Conservation (phyloP, 2,797 vertebrate species). For the Otus scops region DNA sequence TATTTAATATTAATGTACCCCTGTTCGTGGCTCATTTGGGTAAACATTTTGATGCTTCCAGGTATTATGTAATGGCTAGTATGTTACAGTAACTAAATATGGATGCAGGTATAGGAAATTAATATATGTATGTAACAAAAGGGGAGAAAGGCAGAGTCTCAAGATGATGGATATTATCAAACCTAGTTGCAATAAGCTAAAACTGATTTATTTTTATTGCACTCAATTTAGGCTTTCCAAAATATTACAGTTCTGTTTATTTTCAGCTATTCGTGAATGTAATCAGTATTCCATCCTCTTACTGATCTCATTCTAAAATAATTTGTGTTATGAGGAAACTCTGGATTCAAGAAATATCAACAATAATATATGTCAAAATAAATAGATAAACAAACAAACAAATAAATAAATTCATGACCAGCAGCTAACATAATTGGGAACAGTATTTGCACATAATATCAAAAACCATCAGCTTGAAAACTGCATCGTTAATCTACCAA, state of each 20-base stretch:
- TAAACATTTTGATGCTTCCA: neutral
- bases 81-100: neutral
- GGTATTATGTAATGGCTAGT: neutral
- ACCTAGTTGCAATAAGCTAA: neutral
- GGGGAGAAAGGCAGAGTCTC: neutral
- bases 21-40: neutral
- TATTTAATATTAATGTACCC: neutral
- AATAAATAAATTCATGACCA: neutral
- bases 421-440: neutral
- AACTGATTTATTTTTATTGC: neutral
- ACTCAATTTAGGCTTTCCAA: neutral
- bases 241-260: neutral
- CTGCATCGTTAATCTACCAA: neutral
- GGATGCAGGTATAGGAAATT: neutral
- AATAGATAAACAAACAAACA: neutral
- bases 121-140: neutral
- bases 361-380: neutral
- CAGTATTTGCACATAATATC: neutral
- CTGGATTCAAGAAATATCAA: neutral
- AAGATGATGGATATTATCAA: neutral
- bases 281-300: neutral
- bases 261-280: neutral
- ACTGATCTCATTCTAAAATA: neutral
- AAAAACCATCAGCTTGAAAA: neutral
- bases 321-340: neutral